Conservation (phyloP, 2,888 invertebrate species). For the Osmoderma eremita region DNA sequence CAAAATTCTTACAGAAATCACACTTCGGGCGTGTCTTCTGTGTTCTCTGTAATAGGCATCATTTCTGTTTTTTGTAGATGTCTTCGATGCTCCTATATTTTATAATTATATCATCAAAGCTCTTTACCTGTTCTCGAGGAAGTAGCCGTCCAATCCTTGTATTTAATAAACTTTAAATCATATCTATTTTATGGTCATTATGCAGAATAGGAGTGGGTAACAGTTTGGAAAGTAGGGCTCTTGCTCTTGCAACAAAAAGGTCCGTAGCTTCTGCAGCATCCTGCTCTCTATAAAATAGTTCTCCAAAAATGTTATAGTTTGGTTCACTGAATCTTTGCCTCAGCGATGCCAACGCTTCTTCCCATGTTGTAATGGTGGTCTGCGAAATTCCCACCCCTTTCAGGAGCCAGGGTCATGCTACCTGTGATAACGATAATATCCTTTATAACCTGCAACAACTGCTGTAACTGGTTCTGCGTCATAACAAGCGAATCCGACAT, state of each 20-base stretch:
- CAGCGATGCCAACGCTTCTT: conserved; percentile 41
- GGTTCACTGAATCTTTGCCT: conserved; percentile 45
- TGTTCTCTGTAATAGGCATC: not conserved
- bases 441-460: too few species aligned
- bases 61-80: not conserved
- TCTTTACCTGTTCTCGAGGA: not conserved
- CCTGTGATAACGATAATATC: too few species aligned
- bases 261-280: conserved; percentile 17
- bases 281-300: conserved; percentile 43
- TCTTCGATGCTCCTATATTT: conserved; percentile 6
- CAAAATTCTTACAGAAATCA: conserved; percentile 13
- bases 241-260: not conserved
- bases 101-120: not conserved
- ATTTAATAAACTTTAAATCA: not conserved
- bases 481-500: too few species aligned
- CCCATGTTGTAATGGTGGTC: conserved; percentile 40
- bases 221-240: conserved; percentile 4
- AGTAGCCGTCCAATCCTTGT: not conserved
- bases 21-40: not conserved
- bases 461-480: too few species aligned
- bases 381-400: too few species aligned
- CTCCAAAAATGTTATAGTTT: conserved; percentile 39
- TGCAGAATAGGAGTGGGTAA: not conserved
- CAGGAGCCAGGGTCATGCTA: too few species aligned
- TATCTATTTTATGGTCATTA: conserved; percentile 2